Evolutionary conservation across 2,888 invertebrate species (phyloP).

Genomic region (Sphaeridia pumilis): DNA sequence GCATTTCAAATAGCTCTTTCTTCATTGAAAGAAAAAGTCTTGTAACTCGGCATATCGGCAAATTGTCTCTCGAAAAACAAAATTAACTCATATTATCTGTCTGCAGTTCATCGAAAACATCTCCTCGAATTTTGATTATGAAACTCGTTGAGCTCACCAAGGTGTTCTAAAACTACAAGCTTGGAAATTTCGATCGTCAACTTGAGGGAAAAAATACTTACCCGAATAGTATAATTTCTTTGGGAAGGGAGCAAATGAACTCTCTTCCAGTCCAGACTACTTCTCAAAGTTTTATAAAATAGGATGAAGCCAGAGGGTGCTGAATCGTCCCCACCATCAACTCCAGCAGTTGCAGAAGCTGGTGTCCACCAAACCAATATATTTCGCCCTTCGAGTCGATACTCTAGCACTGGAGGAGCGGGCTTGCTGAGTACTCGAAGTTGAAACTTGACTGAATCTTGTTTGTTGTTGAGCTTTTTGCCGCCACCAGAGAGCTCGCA

Average conservation of each 20-base stretch:
- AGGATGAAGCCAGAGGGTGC: slow-evolving; percentile 32
- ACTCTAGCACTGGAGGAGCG: slow-evolving; percentile 23
- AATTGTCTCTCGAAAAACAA: too few relatives aligned
- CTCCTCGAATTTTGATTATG: too few relatives aligned
- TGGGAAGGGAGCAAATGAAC: slow-evolving; percentile 27
- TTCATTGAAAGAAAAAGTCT: too few relatives aligned
- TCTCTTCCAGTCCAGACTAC: slow-evolving; percentile 32
- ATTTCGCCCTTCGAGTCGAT: slow-evolving; percentile 27
- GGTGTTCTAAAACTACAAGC: not conserved
- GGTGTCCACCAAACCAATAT: slow-evolving; percentile 31
- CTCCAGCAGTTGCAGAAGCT: too few relatives aligned
- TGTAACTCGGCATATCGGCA: too few relatives aligned
- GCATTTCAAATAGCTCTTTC: too few relatives aligned
- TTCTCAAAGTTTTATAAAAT: slow-evolving; percentile 31
- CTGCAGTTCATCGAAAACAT: too few relatives aligned
- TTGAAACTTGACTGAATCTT: slow-evolving; percentile 28
- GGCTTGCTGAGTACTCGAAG: slow-evolving; percentile 32
- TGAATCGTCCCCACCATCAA: slow-evolving; percentile 19
- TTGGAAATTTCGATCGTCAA: not conserved
- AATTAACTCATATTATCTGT: too few relatives aligned
- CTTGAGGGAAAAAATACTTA: slow-evolving; percentile 14
- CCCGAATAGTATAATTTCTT: slow-evolving; percentile 31
- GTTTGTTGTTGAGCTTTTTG: slow-evolving; percentile 16
- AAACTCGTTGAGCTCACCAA: not conserved
- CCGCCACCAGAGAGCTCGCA: slow-evolving; percentile 24